phyloP scores from a whole-genome alignment of 1,140 invertebrate species.

The Aphelenchoides avenae region DNA sequence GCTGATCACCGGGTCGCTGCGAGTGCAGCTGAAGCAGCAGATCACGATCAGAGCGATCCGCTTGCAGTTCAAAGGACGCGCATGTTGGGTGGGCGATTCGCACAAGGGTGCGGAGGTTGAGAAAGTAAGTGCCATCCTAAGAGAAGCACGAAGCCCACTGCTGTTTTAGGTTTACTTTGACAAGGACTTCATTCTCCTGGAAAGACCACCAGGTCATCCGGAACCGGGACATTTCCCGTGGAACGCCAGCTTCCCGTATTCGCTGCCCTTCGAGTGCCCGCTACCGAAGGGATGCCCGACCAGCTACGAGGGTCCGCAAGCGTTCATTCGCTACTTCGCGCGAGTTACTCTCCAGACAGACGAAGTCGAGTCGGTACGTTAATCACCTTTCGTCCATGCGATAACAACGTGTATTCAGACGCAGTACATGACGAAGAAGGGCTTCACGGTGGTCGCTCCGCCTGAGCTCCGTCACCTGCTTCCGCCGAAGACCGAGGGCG shows the following conservation, averaged over 20 bases:
- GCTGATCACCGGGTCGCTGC: slow-evolving; percentile 30
- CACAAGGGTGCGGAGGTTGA: slow-evolving; percentile 1
- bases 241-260: slow-evolving; percentile 39
- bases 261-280: slow-evolving; percentile 43
- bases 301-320: slow-evolving; percentile 41
- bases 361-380: slow-evolving; percentile 28
- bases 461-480: slow-evolving; percentile 33
- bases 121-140: neutral
- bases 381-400: slow-evolving; percentile 20
- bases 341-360: slow-evolving; percentile 36
- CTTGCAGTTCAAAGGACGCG: slow-evolving; percentile 46
- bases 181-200: slow-evolving; percentile 46
- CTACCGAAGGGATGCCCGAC: slow-evolving; percentile 43
- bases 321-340: slow-evolving; percentile 49
- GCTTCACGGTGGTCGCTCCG: slow-evolving; percentile 31
- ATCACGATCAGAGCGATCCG: slow-evolving; percentile 39
- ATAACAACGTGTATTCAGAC: slow-evolving; percentile 11
- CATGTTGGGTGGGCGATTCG: slow-evolving; percentile 22
- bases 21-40: slow-evolving; percentile 40
- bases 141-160: neutral
- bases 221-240: slow-evolving; percentile 45
- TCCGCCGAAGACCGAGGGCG: slow-evolving; percentile 23
- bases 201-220: slow-evolving; percentile 41
- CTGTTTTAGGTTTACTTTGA: slow-evolving; percentile 46
- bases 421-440: slow-evolving; percentile 36